Evolutionary conservation across 2,888 invertebrate species (phyloP).

Genomic region (Rhodophaea formosa): DNA sequence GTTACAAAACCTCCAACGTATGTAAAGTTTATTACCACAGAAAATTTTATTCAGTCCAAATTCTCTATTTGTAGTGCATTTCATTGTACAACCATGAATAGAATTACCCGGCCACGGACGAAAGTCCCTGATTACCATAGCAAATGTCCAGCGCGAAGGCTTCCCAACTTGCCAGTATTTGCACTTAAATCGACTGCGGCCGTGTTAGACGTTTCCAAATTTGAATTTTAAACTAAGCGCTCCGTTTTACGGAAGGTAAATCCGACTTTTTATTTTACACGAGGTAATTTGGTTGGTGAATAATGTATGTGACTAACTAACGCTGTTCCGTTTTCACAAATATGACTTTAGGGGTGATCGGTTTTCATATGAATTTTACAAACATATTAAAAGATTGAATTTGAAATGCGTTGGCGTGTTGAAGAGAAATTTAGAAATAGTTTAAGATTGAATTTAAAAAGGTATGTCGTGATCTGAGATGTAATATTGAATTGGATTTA

Average conservation of each 20-base stretch:
- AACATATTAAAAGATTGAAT: constrained; percentile 2
- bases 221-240: constrained; percentile 78
- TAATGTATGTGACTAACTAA: constrained; percentile 40
- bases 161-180: constrained; percentile 54
- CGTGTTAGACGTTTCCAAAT: constrained; percentile 66
- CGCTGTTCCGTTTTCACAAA: constrained; percentile 9
- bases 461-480: background rate
- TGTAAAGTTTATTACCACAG: constrained; percentile 6
- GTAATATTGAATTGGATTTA: too few relatives aligned
- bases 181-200: constrained; percentile 51
- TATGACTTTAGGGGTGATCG: constrained; percentile 16
- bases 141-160: constrained; percentile 47
- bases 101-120: constrained; percentile 49
- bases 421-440: background rate
- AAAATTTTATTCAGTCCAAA: constrained; percentile 43
- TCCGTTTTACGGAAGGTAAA: constrained; percentile 68
- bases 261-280: constrained; percentile 56
- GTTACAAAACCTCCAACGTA: background rate
- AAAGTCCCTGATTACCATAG: constrained; percentile 52
- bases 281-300: constrained; percentile 59
- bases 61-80: constrained; percentile 56
- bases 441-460: background rate
- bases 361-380: constrained; percentile 8
- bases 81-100: constrained; percentile 52
- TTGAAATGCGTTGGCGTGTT: background rate